These are phyloP conservation scores for Troides aeacus DNA, from an alignment of 2,888 invertebrate species.

Conservation along the genomic window DNA sequence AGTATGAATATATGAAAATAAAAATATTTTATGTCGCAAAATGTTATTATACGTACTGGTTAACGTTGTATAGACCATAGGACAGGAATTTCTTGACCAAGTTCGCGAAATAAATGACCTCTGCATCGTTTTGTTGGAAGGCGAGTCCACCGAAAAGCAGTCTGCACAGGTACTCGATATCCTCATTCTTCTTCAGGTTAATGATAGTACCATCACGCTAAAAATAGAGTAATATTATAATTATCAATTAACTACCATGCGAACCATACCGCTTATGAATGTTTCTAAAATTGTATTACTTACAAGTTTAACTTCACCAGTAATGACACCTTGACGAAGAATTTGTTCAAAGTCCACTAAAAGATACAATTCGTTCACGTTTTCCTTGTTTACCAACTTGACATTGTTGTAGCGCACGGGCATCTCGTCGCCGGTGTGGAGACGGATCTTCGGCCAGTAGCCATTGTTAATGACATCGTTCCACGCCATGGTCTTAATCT, in stretches of 20 bases:
- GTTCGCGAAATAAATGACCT: constrained; percentile 67
- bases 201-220: constrained; percentile 80
- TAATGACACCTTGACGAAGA: constrained; percentile 72
- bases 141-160: constrained; percentile 83
- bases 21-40: not conserved
- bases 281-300: constrained; percentile 36
- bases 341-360: constrained; percentile 73
- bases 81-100: constrained; percentile 60
- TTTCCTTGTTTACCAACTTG: constrained; percentile 49
- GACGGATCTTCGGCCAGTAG: constrained; percentile 81
- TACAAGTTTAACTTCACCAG: constrained; percentile 63
- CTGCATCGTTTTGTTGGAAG: constrained; percentile 76
- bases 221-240: constrained; percentile 9
- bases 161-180: constrained; percentile 83
- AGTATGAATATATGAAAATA: not conserved
- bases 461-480: constrained; percentile 66
- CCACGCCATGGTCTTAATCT: constrained; percentile 71
- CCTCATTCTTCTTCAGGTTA: constrained; percentile 82
- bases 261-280: too few relatives aligned
- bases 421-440: constrained; percentile 79
- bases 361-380: constrained; percentile 51
- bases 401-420: constrained; percentile 75
- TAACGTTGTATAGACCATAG: constrained; percentile 61
- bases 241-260: too few relatives aligned
- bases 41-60: constrained; percentile 52